Evolutionary conservation across 2,888 invertebrate species (phyloP).

Genomic region (Eristalis intricaria): DNA sequence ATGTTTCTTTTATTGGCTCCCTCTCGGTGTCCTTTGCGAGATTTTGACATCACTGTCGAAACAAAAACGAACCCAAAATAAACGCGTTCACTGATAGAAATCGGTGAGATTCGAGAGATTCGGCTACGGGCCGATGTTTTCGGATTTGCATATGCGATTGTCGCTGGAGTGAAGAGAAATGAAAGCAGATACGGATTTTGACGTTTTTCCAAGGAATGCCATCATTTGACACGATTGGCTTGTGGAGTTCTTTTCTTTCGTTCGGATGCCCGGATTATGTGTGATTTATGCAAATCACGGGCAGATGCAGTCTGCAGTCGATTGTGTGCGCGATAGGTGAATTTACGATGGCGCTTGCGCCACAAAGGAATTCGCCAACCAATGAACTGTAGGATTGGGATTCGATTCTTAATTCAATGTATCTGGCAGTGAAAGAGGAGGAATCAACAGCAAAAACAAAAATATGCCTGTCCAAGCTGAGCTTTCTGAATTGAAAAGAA

Average conservation of each 20-base stretch:
- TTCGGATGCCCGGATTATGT: conserved; percentile 27
- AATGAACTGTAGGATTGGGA: not conserved
- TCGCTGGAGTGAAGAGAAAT: conserved; percentile 32
- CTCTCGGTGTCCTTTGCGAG: conserved; percentile 42
- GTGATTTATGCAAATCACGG: conserved; percentile 62
- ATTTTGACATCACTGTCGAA: conserved; percentile 57
- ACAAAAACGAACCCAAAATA: conserved; percentile 13
- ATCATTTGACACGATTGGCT: conserved; percentile 30
- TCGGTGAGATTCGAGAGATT: conserved; percentile 46
- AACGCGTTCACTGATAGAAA: conserved; percentile 49
- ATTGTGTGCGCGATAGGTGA: conserved; percentile 56
- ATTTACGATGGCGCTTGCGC: conserved; percentile 49
- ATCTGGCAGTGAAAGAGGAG: not conserved
- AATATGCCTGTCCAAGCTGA: too few relatives aligned
- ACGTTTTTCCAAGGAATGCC: conserved; percentile 59
- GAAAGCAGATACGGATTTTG: conserved; percentile 56
- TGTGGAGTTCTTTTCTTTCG: not conserved
- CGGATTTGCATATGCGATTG: conserved; percentile 59
- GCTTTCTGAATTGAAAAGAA: too few relatives aligned
- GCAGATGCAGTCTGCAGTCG: conserved; percentile 34
- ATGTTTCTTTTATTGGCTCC: conserved; percentile 69
- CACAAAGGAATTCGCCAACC: not conserved
- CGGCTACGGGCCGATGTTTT: conserved; percentile 41
- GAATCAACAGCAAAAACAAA: not conserved
- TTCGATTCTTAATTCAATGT: not conserved